phyloP scores from a whole-genome alignment of 1,140 invertebrate species.

The Ctenoplectra terminalis region DNA sequence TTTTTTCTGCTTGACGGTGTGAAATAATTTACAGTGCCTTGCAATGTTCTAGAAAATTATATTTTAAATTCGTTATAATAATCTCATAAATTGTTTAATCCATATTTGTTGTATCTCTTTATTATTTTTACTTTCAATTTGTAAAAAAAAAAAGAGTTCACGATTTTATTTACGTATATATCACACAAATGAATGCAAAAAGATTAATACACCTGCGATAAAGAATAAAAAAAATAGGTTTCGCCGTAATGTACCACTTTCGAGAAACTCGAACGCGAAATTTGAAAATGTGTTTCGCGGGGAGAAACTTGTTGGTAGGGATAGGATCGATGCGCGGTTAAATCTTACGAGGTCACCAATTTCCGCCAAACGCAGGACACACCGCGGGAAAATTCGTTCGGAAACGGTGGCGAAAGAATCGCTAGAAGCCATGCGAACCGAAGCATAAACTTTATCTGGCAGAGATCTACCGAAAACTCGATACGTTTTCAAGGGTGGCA shows the following conservation, averaged over 20 bases:
- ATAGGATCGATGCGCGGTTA: constrained; percentile 35
- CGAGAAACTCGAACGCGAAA: not conserved
- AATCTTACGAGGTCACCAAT: constrained; percentile 38
- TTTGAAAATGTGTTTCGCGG: constrained; percentile 10
- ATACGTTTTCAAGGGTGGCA: not conserved
- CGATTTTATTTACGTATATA: too few relatives aligned
- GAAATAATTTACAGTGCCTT: not conserved
- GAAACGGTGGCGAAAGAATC: not conserved
- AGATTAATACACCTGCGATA: too few relatives aligned
- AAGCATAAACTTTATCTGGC: not conserved
- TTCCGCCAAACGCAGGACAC: not conserved
- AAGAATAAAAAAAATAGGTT: too few relatives aligned
- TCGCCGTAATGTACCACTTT: not conserved
- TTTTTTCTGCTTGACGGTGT: not conserved
- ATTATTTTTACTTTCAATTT: not conserved
- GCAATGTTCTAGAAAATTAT: not conserved
- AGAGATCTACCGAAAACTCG: not conserved
- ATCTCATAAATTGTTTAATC: not conserved
- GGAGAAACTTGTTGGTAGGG: not conserved
- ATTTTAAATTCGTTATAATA: not conserved
- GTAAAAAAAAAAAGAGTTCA: too few relatives aligned
- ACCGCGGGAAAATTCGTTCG: constrained; percentile 20
- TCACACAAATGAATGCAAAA: too few relatives aligned
- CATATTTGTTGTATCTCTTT: too few relatives aligned
- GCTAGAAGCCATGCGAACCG: constrained; percentile 30